phyloP scores from a whole-genome alignment of 2,797 vertebrate species.

The Champsocephalus esox region DNA sequence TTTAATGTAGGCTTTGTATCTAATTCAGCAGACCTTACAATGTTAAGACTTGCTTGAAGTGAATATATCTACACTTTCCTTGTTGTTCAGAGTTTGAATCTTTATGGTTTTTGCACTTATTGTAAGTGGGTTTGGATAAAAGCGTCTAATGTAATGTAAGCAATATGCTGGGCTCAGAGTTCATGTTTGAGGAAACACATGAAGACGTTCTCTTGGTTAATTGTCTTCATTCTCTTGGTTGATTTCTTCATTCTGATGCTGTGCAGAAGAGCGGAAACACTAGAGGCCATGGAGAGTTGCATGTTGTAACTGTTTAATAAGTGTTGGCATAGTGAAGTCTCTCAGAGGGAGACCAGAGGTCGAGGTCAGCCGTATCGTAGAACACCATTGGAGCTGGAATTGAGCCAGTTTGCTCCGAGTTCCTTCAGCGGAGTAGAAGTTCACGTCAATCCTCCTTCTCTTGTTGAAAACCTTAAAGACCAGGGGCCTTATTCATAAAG shows the following conservation, averaged over 20 bases:
- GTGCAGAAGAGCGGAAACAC: neutral
- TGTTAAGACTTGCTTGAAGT: too few species aligned
- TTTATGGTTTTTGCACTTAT: too few species aligned
- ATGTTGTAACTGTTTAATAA: neutral
- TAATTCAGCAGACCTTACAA: too few species aligned
- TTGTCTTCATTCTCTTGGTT: too few species aligned
- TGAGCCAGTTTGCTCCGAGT: neutral
- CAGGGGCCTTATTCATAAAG: too few species aligned
- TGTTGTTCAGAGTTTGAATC: too few species aligned
- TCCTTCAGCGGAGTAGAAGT: neutral
- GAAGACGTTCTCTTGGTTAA: constrained; percentile 2
- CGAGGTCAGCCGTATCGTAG: neutral
- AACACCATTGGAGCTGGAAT: neutral
- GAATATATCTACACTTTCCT: too few species aligned
- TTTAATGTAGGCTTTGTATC: too few species aligned
- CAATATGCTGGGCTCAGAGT: neutral
- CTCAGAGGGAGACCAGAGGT: constrained; percentile 1
- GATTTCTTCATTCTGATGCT: constrained; percentile 20
- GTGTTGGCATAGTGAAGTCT: neutral
- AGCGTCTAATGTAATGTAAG: neutral
- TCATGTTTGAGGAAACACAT: neutral
- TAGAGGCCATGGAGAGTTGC: neutral
- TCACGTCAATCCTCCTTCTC: neutral
- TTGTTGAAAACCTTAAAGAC: neutral
- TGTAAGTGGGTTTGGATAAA: too few species aligned